Base-by-base conservation (phyloP, 2,113 vertebrate species). In the Manacus vitellinus region DNA sequence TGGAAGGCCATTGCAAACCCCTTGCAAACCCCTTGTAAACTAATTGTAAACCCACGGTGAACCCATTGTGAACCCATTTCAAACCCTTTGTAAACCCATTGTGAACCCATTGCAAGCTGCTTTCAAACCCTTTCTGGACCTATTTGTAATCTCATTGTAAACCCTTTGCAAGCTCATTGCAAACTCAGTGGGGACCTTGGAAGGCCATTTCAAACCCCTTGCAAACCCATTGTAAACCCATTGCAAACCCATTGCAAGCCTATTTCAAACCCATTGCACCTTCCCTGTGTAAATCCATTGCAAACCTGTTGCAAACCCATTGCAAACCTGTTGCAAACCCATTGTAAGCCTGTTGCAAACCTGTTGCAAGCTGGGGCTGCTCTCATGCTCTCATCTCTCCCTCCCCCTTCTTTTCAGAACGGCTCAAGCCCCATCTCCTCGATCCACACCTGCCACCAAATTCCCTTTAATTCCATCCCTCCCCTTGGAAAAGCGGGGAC, bases 361-460 rank as follows among this genome's bases (percentile, higher is more conserved):
- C 10, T 4, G 1, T 21, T 11, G 37, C 39, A 52, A 88, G n/a
- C 7, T 8, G 3, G 47, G 28, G 37, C 66, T 39, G 37, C 37
- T 39, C 37, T 37, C 37, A 37, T 52, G 21, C 10, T 17, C 66
- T 15, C 52, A 15, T 5, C 21, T 47, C 30, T 21, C 54, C 0
- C 0, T 12, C 44, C 43, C 39, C 39, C 39, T 39, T 39, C 39
- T 39, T 39, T 39, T 39, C 39, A 39, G 39, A 39, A 39, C 10
- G 39, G 39, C 39, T 39, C 39, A 4, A n/a, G 7, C 8, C 28
- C 25, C 30, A 17, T 13, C 19, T 14, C 7, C 1, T 8, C 6
- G 0, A 5, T 10, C 49, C 15, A 0, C 4, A 18, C 16, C 22
- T 16, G 39, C 35, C 0, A 1, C 19, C 39, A 3, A 5, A 23